phyloP scores from a whole-genome alignment of 2,888 invertebrate genomes.

The Anorthoa munda region DNA sequence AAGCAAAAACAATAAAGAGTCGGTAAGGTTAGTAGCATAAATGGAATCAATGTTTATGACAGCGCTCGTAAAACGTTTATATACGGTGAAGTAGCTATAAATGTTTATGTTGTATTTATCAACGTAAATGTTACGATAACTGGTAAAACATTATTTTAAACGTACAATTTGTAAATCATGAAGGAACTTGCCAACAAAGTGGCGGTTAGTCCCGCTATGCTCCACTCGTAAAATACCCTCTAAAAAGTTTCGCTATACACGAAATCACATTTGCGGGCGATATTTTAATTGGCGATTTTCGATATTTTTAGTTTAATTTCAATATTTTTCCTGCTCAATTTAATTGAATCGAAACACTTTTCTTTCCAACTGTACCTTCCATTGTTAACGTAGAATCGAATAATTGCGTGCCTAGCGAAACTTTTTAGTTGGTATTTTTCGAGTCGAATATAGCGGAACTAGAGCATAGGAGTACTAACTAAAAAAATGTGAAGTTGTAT shows the following conservation, averaged over 20 bases:
- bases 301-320: too few species aligned
- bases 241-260: too few species aligned
- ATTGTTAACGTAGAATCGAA: too few species aligned
- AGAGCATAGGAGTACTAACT: background rate
- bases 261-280: too few species aligned
- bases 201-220: too few species aligned
- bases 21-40: background rate
- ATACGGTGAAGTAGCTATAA: background rate
- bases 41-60: background rate
- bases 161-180: too few species aligned
- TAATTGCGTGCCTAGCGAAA: background rate
- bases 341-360: too few species aligned
- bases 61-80: background rate
- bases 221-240: too few species aligned
- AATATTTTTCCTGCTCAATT: too few species aligned
- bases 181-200: background rate
- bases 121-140: background rate
- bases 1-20: constrained; percentile 16
- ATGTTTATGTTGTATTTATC: background rate
- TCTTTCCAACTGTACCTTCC: too few species aligned
- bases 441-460: background rate
- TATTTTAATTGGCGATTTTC: too few species aligned
- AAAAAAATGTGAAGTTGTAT: background rate
- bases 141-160: background rate
- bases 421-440: background rate